Conservation (phyloP, 2,113 vertebrate species). For the Zapornia atra region DNA sequence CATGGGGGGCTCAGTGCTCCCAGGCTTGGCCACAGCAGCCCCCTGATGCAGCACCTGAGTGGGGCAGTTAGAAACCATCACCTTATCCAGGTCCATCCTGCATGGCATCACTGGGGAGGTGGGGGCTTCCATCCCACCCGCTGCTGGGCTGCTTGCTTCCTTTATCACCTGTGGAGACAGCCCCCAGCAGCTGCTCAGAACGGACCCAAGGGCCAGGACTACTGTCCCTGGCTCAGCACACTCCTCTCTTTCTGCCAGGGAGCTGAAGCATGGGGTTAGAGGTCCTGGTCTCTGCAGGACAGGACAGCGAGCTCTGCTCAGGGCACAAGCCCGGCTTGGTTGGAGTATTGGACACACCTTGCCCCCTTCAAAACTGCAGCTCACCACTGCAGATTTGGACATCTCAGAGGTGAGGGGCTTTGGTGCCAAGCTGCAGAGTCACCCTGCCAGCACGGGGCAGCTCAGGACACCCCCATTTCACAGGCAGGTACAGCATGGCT, state of each 20-base stretch:
- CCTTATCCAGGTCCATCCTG: conserved; percentile 93
- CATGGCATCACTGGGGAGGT: conserved; percentile 86
- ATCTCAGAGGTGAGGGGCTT: background rate
- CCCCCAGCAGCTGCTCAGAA: background rate
- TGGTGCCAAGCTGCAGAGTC: background rate
- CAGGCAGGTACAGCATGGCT: fast-evolving
- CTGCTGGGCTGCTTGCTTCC: conserved; percentile 81
- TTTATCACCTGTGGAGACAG: conserved; percentile 85
- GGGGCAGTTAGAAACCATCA: conserved; percentile 18
- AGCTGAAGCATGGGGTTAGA: background rate
- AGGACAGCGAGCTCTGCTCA: fast-evolving
- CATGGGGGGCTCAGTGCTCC: background rate
- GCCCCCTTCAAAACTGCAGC: background rate
- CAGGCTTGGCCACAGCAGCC: background rate
- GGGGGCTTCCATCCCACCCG: conserved; percentile 74
- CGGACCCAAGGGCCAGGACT: fast-evolving
- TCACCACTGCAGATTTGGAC: background rate
- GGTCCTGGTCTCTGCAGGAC: background rate
- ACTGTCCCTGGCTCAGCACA: background rate
- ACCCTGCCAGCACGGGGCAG: background rate
- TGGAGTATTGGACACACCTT: no score
- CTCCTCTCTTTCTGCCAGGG: fast-evolving
- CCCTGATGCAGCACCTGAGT: fast-evolving
- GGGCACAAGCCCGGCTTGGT: background rate
- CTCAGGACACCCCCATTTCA: fast-evolving